Conservation (phyloP, 2,888 invertebrate genomes). For the Creontiades dilutus region DNA sequence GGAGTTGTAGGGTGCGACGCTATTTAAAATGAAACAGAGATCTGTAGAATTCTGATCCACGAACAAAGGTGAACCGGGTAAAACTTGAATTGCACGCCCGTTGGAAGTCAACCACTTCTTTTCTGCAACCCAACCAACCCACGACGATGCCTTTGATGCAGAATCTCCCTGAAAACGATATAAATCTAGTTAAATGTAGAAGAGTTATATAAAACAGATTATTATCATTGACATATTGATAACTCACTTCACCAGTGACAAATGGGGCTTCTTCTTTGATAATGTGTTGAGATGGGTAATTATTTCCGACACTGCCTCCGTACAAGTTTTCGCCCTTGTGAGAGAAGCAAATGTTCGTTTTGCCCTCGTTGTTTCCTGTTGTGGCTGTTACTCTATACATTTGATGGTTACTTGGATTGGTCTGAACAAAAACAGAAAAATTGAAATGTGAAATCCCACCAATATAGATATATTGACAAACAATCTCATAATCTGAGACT, state of each 20-base stretch:
- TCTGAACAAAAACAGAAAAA: not conserved
- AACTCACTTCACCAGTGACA: slow-evolving; percentile 67
- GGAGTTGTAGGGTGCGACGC: slow-evolving; percentile 78
- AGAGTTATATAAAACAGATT: no score
- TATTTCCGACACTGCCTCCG: slow-evolving; percentile 59
- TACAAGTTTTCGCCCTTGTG: slow-evolving; percentile 64
- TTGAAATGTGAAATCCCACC: no score
- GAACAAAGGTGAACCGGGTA: slow-evolving; percentile 4
- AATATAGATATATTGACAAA: no score
- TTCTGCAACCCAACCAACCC: slow-evolving; percentile 15
- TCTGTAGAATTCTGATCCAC: not conserved
- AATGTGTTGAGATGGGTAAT: slow-evolving; percentile 63
- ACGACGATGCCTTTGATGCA: not conserved
- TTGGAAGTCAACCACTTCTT: slow-evolving; percentile 39
- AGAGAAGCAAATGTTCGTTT: slow-evolving; percentile 18
- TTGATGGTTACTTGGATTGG: not conserved
- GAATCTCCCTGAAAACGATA: not conserved
- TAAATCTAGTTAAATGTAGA: no score
- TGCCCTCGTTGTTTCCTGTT: not conserved
- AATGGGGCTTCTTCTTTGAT: slow-evolving; percentile 48
- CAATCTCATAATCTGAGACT: no score
- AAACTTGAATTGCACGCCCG: slow-evolving; percentile 3
- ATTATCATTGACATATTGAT: no score
- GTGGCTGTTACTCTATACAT: not conserved
- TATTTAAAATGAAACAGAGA: not conserved